Evolutionary conservation across 2,113 vertebrate genomes (phyloP).

Genomic region (Oceanodroma tethys): DNA sequence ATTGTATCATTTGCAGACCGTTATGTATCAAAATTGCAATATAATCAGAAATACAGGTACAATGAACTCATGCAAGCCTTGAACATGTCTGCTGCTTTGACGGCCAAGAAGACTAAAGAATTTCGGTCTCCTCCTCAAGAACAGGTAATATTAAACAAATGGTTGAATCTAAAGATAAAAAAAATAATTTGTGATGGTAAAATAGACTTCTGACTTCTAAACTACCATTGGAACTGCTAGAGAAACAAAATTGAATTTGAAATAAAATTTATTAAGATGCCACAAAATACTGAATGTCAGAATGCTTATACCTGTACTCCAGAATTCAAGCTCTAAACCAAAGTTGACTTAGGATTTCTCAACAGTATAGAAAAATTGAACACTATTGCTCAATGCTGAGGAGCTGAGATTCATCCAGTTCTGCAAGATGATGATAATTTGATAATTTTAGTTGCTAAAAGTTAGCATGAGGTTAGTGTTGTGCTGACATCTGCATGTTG

Average conservation of each 20-base stretch:
- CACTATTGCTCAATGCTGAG: not conserved
- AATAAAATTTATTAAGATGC: not conserved
- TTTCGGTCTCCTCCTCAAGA: constrained; percentile 96
- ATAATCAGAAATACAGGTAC: constrained; percentile 95
- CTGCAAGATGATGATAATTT: not conserved
- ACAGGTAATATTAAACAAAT: constrained; percentile 77
- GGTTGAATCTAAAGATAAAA: not conserved
- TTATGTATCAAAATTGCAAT: constrained; percentile 93
- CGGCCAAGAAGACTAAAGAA: constrained; percentile 94
- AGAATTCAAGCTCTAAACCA: not conserved
- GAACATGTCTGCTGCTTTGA: constrained; percentile 96
- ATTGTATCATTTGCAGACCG: constrained; percentile 93
- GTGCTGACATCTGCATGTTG: not conserved
- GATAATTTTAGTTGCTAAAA: not conserved
- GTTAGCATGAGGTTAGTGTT: not conserved
- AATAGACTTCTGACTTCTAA: not conserved
- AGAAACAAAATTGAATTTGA: not conserved
- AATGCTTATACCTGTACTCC: not conserved
- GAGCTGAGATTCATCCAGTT: not conserved
- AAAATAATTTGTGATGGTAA: not conserved
- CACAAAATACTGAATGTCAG: not conserved
- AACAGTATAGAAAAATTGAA: not conserved
- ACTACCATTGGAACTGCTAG: not conserved
- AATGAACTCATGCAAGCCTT: constrained; percentile 94
- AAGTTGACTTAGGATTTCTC: not conserved